Evolutionary conservation across 2,797 vertebrate genomes (phyloP).

Genomic region (Aldrovandia affinis): DNA sequence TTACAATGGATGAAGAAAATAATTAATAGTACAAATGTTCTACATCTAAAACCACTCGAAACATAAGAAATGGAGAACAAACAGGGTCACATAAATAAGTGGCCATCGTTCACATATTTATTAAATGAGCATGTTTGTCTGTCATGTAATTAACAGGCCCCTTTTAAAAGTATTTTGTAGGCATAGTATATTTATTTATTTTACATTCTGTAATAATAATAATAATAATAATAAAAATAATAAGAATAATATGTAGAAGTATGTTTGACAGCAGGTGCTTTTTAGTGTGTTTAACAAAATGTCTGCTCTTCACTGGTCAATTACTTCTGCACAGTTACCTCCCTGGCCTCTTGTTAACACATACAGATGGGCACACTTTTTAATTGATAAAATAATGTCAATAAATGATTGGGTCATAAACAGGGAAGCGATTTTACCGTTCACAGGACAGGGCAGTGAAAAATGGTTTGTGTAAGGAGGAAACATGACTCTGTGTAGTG

Average conservation of each 20-base stretch:
- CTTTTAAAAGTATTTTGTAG: neutral
- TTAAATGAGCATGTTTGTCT: neutral
- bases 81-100: neutral
- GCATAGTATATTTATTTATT: neutral
- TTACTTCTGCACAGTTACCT: slow-evolving; percentile 19
- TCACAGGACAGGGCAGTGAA: neutral
- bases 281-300: neutral
- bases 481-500: slow-evolving; percentile 29
- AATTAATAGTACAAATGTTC: neutral
- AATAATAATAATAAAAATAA: slow-evolving; percentile 13
- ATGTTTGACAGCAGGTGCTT: neutral
- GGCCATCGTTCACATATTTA: neutral
- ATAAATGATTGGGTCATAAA: neutral
- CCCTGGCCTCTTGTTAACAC: neutral
- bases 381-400: neutral
- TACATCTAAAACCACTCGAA: neutral
- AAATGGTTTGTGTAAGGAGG: slow-evolving; percentile 29
- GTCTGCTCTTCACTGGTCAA: neutral
- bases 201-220: neutral
- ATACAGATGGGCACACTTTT: neutral
- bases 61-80: neutral
- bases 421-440: neutral
- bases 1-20: neutral
- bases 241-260: neutral
- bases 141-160: neutral